A percentile compares a stretch with the other conserved stretches of the same genome.
Conservation (phyloP, 2,797 vertebrate species). For the Morus bassanus region DNA sequence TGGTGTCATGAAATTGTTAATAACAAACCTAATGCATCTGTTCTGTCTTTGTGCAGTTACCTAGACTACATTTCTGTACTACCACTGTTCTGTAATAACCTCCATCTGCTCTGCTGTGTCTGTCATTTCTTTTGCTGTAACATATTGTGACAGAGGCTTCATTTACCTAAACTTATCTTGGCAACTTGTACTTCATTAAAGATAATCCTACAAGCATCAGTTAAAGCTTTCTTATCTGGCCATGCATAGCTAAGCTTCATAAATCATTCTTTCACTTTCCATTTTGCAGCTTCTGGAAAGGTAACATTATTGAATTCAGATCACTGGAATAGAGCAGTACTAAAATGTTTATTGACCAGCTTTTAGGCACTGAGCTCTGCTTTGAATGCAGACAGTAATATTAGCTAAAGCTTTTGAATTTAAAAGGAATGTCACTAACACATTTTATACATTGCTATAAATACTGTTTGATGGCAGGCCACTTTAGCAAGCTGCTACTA, state of each 20-base stretch:
- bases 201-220: conserved; percentile 77
- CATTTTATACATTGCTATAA: conserved; percentile 59
- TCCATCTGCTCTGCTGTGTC: conserved; percentile 75
- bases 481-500: conserved; percentile 46
- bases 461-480: conserved; percentile 44
- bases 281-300: conserved; percentile 75
- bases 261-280: conserved; percentile 82
- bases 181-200: conserved; percentile 84
- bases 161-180: conserved; percentile 83
- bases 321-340: conserved; percentile 71
- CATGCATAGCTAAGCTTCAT: conserved; percentile 78
- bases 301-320: conserved; percentile 80
- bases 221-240: conserved; percentile 79
- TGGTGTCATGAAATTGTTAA: conserved; percentile 70
- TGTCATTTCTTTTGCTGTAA: conserved; percentile 78
- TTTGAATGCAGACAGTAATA: conserved; percentile 67
- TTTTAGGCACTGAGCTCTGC: conserved; percentile 67
- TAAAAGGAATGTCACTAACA: conserved; percentile 65
- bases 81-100: conserved; percentile 74
- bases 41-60: conserved; percentile 73
- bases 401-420: conserved; percentile 68
- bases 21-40: conserved; percentile 71
- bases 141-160: conserved; percentile 80
- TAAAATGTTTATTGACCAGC: conserved; percentile 79
- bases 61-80: conserved; percentile 74